phyloP scores from a whole-genome alignment of 2,888 invertebrate species.

The Latrodectus elegans region DNA sequence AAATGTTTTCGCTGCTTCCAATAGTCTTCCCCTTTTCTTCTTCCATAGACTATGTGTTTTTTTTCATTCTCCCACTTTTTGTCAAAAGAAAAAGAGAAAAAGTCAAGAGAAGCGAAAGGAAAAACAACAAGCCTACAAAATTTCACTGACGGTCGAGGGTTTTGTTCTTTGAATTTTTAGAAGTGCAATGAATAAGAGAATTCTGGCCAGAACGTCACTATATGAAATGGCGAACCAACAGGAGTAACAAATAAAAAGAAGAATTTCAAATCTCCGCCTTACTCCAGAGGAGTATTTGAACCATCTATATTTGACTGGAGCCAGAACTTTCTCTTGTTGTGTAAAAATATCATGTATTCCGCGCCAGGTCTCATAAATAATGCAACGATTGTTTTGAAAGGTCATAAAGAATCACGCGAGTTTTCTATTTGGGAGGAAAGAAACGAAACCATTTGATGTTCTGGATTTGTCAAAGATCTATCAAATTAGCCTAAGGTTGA shows the following conservation, averaged over 20 bases:
- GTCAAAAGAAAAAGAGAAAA: background rate
- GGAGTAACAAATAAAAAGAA: background rate
- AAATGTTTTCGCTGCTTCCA: conserved; percentile 11
- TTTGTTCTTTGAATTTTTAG: background rate
- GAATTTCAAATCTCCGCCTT: background rate
- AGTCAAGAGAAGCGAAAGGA: background rate
- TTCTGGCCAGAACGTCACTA: background rate
- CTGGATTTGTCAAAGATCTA: no score
- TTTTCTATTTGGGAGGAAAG: no score
- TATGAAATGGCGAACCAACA: background rate
- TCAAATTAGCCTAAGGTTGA: no score
- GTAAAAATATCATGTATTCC: no score
- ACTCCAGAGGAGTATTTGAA: background rate
- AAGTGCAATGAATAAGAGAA: conserved; percentile 4
- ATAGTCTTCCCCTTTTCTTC: background rate
- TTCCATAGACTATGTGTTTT: background rate
- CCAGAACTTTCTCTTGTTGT: no score
- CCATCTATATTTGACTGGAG: no score
- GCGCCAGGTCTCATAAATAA: no score
- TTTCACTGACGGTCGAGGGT: background rate
- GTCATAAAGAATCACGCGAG: no score
- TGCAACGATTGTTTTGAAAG: no score
- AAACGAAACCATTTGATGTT: no score
- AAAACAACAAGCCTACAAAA: background rate
- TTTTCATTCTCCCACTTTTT: background rate